A percentile compares a stretch with the other conserved stretches of the same genome.
phyloP scores from a whole-genome alignment of 2,797 vertebrate genomes.

The Sandelia bainsii region DNA sequence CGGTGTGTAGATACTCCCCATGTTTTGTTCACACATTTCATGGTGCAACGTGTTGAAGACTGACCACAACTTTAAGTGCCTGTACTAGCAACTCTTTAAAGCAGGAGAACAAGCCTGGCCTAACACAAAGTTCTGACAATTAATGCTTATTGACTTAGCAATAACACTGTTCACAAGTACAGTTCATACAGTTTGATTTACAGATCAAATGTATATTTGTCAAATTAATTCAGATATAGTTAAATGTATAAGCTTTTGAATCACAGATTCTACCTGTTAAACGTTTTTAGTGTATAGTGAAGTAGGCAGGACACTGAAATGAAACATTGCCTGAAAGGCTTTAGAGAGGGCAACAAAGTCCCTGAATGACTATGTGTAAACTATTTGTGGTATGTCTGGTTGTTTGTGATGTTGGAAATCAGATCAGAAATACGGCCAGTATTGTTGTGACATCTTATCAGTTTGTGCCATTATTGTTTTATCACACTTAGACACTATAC shows the following conservation, averaged over 20 bases:
- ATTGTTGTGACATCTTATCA: conserved; percentile 32
- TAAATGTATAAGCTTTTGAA: too few relatives aligned
- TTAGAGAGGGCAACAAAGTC: too few relatives aligned
- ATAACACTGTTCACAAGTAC: conserved; percentile 12
- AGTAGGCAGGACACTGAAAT: too few relatives aligned
- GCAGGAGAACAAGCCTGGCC: conserved; percentile 8
- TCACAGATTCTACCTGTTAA: too few relatives aligned
- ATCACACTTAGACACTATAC: conserved; percentile 1
- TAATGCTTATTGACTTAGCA: background rate
- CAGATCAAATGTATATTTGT: too few relatives aligned
- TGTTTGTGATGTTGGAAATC: too few relatives aligned
- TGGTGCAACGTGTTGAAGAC: conserved; percentile 10
- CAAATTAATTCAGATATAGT: too few relatives aligned
- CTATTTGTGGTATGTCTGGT: too few relatives aligned
- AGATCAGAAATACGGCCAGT: background rate
- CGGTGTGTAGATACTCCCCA: background rate
- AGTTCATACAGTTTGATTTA: too few relatives aligned
- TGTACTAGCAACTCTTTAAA: conserved; percentile 14
- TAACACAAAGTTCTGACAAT: background rate
- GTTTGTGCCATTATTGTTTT: conserved; percentile 9
- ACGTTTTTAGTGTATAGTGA: too few relatives aligned
- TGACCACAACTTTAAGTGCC: background rate
- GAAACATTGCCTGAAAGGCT: too few relatives aligned
- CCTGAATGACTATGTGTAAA: too few relatives aligned
- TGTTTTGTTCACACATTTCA: conserved; percentile 3